phyloP scores from a whole-genome alignment of 2,113 vertebrate genomes.

The Prinia subflava region DNA sequence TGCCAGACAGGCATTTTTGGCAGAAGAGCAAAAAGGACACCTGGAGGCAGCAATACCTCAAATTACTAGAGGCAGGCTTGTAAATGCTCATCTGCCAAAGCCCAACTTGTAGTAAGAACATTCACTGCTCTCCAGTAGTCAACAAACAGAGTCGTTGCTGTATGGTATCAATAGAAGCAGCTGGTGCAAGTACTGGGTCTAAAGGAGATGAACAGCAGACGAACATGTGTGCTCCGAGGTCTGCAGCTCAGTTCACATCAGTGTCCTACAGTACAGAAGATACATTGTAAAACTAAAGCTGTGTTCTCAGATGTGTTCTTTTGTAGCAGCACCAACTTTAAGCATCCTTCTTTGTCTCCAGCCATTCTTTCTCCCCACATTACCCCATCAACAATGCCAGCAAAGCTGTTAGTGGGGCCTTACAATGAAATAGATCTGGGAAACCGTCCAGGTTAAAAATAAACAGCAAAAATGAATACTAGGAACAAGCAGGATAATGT shows the following conservation, averaged over 20 bases:
- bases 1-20: conserved; percentile 21
- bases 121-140: background rate
- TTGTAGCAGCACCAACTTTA: background rate
- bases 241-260: conserved; percentile 2
- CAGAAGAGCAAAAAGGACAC: conserved; percentile 53
- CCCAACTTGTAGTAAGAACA: background rate
- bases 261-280: background rate
- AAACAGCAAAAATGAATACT: conserved; percentile 45
- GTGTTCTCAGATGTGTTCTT: conserved; percentile 3
- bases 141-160: conserved; percentile 8
- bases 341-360: conserved; percentile 12
- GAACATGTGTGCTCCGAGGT: background rate
- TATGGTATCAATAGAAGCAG: conserved; percentile 16
- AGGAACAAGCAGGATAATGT: conserved; percentile 12
- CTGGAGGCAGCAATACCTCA: conserved; percentile 52
- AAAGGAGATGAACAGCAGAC: background rate
- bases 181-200: conserved; percentile 1
- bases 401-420: conserved; percentile 5
- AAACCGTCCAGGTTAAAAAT: conserved; percentile 47
- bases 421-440: conserved; percentile 41
- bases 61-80: conserved; percentile 2
- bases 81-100: conserved; percentile 27
- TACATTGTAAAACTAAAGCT: conserved; percentile 9
- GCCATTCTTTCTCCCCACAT: conserved; percentile 2
- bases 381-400: background rate